Base-by-base conservation (phyloP, 2,888 invertebrate species). In the Caenorhabditis doughertyi region DNA sequence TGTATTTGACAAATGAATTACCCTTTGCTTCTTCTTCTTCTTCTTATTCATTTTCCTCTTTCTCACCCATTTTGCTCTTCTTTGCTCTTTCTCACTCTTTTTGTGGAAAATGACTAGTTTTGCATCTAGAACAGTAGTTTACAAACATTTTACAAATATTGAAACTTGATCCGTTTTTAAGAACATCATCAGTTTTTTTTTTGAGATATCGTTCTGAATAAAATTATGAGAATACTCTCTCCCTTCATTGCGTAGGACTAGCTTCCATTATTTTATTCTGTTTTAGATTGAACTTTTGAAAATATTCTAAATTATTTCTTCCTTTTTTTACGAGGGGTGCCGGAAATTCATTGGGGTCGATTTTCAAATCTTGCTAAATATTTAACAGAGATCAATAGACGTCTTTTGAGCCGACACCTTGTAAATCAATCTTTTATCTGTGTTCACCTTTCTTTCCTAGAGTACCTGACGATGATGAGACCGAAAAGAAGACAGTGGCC, bases 1-100 rank as follows among this genome's bases (percentile, higher is more conserved):
- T 35, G 49, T 79, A 79, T 79, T 71, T 79, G 79, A 70, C 79
- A 71, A 79, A 71, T 79, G 79, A 77, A 77, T 77, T 77, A 77
- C 65, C 56, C 9, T 29, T 62, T 35, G 25, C n/a, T 9, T 42
- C 25, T 42, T 4, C 16, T 3, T 8, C 35, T 35, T 44, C 44
- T 18, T 32, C n/a, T 42, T 51, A 7, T 60, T 51, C 35, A 5
- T 29, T 23, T 13, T 29, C 39, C 32, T 29, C 25, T 42, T 25
- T 32, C 18, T 42, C 39, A 2, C 32, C 27, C 35, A 13, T 29
- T 16, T 13, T 29, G 1, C 21, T 60, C 32, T 39, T 62, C 32
- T 39, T 60, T 42, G 27, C 35, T 29, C 58, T 58, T 49, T 32
- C 23, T 60, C 21, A 21, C 39, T n/a, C 13, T 9, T 49, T 71